Percentiles rank a stretch among this genome's conserved stretches.
Conservation (phyloP, 2,888 invertebrate species). For the Leptopilina drosophilae region DNA sequence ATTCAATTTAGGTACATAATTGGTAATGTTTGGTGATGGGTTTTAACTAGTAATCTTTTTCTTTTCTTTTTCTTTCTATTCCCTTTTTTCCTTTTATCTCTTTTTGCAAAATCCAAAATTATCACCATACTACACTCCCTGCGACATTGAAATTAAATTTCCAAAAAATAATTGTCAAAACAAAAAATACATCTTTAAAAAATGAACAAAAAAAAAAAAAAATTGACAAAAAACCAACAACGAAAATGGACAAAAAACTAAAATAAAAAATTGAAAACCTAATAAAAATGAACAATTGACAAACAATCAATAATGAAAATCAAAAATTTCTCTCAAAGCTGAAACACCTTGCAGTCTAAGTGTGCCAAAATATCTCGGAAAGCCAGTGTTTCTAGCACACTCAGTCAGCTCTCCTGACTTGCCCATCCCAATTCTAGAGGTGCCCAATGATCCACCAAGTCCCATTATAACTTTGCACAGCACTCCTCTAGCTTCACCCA, state of each 20-base stretch:
- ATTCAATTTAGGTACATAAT: constrained; percentile 11
- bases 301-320: no score
- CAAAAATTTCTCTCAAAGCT: not conserved
- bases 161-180: no score
- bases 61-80: constrained; percentile 66
- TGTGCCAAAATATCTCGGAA: constrained; percentile 56
- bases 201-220: no score
- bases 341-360: constrained; percentile 37
- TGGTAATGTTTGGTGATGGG: constrained; percentile 59
- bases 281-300: no score
- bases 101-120: constrained; percentile 47
- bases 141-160: not conserved
- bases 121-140: constrained; percentile 53
- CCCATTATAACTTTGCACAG: constrained; percentile 65
- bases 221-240: not conserved
- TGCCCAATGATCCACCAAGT: constrained; percentile 52
- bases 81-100: constrained; percentile 49
- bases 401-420: constrained; percentile 73
- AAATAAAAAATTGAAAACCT: no score
- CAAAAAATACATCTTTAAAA: no score
- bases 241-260: not conserved
- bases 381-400: constrained; percentile 67
- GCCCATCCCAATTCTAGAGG: constrained; percentile 63
- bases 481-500: constrained; percentile 63
- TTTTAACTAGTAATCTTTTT: constrained; percentile 62